Evolutionary conservation across 2,113 vertebrate species (phyloP), one percentile per base, ranked within the genome.

Genomic region (Atherinomorus stipes): DNA sequence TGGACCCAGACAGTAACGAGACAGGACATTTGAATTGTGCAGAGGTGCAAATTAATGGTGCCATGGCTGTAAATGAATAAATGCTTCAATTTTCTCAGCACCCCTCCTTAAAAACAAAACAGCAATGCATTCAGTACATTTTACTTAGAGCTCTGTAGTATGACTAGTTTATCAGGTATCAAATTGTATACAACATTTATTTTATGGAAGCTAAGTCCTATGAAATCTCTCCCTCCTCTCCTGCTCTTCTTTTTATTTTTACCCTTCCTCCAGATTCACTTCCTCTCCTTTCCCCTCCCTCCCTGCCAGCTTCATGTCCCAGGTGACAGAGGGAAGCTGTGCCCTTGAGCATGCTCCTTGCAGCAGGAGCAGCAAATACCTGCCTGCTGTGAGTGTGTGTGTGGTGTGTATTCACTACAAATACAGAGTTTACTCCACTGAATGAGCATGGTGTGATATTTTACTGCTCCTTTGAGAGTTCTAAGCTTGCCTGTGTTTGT

Each of bases 311-410:
- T 76, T 85, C 56, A 63, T 78, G 84, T 89, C 88, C 82, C 84
- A 51, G 74, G 69, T 84, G 85, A 84, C 73, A 59, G 22, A 84
- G 69, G 28, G 79, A 56, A 81, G 70, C 75, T 64, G 31, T 87
- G 83, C 77, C 91, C 90, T 91, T 91, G 88, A 91, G 83, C 72
- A n/a, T 11, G 54, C 79, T 76, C 65, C 19, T 7, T 73, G 70
- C 71, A 76, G 76, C 76, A 66, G 60, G n/a, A 83, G 78, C 78
- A 83, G 72, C 78, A 81, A 87, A 84, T 84, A 81, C 80, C 68
- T 18, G 25, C 75, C 59, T 58, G n/a, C 57, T 63, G 37, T 50
- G 44, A 61, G 53, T 52, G 9, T 54, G 22, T 71, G 59, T 65
- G 53, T 53, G n/a, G n/a, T 69, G 13, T 26, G 31, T 69, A 38